phyloP scores from a whole-genome alignment of 2,888 invertebrate genomes.

The Spisula solida region DNA sequence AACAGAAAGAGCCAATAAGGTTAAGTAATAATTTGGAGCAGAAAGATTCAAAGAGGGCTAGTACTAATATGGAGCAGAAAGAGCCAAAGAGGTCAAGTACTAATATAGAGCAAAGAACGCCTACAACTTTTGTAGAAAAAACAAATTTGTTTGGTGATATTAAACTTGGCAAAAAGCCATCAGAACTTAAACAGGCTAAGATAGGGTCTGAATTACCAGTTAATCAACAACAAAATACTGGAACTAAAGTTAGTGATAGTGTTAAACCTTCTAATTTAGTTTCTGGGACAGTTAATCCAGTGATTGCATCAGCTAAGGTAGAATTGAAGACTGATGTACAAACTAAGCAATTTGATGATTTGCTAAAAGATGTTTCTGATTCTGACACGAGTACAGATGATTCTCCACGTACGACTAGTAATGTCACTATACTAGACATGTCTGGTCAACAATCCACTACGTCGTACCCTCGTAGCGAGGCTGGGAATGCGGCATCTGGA shows the following conservation, averaged over 20 bases:
- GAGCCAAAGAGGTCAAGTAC: neutral
- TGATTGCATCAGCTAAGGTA: neutral
- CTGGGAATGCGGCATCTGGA: neutral
- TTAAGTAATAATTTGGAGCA: neutral
- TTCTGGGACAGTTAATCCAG: neutral
- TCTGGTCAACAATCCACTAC: neutral
- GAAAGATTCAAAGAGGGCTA: slow-evolving; percentile 27
- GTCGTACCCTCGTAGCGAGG: neutral
- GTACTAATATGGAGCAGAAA: slow-evolving; percentile 23
- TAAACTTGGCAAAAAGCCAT: slow-evolving; percentile 62
- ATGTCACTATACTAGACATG: slow-evolving; percentile 1
- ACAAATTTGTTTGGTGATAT: slow-evolving; percentile 60
- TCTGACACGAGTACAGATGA: slow-evolving; percentile 19
- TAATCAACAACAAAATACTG: slow-evolving; percentile 13
- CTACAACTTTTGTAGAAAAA: slow-evolving; percentile 25
- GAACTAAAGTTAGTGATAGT: slow-evolving; percentile 27
- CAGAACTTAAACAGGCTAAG: slow-evolving; percentile 48
- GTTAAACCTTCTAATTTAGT: neutral
- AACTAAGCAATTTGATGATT: slow-evolving; percentile 56
- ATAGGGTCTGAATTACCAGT: neutral
- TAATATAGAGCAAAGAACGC: neutral
- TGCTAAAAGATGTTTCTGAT: slow-evolving; percentile 44
- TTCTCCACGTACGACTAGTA: slow-evolving; percentile 30
- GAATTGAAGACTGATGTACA: slow-evolving; percentile 32
- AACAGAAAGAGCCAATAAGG: neutral